A percentile compares a stretch with the other conserved stretches of the same genome.
Conservation (phyloP, 2,113 vertebrate species). For the Nicator chloris region DNA sequence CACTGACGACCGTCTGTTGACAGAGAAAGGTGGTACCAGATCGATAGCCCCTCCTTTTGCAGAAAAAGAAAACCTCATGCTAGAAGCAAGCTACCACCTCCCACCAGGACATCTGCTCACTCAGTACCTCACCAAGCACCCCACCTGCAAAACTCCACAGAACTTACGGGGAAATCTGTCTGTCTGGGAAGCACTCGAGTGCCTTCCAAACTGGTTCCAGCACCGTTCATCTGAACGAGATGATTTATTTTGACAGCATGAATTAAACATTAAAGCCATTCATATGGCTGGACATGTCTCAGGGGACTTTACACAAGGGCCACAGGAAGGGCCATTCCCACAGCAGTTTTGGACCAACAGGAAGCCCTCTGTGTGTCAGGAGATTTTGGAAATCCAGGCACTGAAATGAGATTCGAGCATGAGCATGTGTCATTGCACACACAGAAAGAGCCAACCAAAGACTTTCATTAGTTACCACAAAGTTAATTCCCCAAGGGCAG, state of each 20-base stretch:
- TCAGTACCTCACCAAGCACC: neutral
- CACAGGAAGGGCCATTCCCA: neutral
- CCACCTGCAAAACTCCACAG: neutral
- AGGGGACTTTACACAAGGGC: neutral
- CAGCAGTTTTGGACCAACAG: accelerated
- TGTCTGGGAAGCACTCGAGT: accelerated
- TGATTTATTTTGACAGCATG: neutral
- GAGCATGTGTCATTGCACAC: neutral
- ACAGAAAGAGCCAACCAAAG: neutral
- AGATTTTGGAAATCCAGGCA: neutral
- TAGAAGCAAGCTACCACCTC: neutral
- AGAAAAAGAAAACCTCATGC: neutral
- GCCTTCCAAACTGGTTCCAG: neutral
- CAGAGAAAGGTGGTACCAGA: neutral
- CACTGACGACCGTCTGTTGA: neutral
- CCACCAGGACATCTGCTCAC: neutral
- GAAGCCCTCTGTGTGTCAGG: neutral
- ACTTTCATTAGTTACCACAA: neutral
- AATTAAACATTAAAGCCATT: neutral
- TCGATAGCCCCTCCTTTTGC: neutral
- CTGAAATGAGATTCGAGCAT: neutral
- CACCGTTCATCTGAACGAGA: accelerated
- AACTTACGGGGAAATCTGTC: neutral
- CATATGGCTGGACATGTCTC: neutral
- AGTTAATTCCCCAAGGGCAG: neutral